A percentile compares a stretch with the other conserved stretches of the same genome.
Conservation (phyloP, 2,888 invertebrate genomes). For the Troides helena region DNA sequence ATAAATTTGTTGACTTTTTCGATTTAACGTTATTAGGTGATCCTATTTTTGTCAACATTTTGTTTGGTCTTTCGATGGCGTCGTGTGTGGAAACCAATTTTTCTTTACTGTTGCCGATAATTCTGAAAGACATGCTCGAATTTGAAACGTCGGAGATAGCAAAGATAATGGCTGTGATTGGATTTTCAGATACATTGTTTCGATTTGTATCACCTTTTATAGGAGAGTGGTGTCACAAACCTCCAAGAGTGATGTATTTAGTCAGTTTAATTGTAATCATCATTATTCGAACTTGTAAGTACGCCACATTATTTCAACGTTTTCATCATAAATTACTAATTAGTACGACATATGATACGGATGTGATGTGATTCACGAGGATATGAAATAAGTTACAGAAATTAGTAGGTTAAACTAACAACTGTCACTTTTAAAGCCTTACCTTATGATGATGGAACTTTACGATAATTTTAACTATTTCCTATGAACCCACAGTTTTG, state of each 20-base stretch:
- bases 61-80: slow-evolving; percentile 84
- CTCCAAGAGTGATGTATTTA: slow-evolving; percentile 83
- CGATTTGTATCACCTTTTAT: slow-evolving; percentile 83
- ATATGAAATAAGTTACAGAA: no score
- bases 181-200: slow-evolving; percentile 80
- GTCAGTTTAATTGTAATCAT: slow-evolving; percentile 81
- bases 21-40: slow-evolving; percentile 84
- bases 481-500: no score
- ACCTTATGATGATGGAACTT: no score
- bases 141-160: slow-evolving; percentile 81
- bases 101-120: slow-evolving; percentile 83
- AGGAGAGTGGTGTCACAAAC: slow-evolving; percentile 81
- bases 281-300: slow-evolving; percentile 82
- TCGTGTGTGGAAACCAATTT: slow-evolving; percentile 86
- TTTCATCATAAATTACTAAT: not conserved
- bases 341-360: not conserved
- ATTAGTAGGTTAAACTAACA: no score
- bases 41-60: slow-evolving; percentile 83
- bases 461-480: no score
- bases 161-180: slow-evolving; percentile 82
- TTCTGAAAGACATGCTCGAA: slow-evolving; percentile 82
- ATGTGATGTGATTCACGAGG: no score
- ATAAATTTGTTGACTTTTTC: slow-evolving; percentile 76
- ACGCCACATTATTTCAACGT: not conserved
- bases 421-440: no score